These are phyloP conservation scores for Drosophila littoralis DNA, from an alignment of 1,140 invertebrate genomes.

Conservation along the genomic window DNA sequence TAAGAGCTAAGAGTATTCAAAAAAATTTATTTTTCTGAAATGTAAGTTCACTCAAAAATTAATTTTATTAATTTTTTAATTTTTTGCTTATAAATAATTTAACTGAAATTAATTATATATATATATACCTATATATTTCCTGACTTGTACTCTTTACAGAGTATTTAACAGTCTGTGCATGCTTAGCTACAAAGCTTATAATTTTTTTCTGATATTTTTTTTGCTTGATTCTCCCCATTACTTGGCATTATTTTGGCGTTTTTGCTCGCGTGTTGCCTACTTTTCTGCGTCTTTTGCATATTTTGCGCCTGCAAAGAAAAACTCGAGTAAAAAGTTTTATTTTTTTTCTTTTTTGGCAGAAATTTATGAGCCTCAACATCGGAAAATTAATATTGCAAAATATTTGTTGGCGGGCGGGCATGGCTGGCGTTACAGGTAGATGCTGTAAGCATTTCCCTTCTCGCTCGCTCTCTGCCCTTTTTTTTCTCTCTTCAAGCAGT, in stretches of 20 bases:
- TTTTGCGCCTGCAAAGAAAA: conserved; percentile 5
- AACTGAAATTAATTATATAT: too few relatives aligned
- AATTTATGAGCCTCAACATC: conserved; percentile 54
- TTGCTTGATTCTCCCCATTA: conserved; percentile 34
- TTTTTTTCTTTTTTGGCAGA: neutral
- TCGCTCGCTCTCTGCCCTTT: neutral
- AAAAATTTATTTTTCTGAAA: too few relatives aligned
- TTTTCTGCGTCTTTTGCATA: conserved; percentile 49
- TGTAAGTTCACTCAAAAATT: too few relatives aligned
- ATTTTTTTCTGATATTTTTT: neutral
- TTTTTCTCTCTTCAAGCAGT: neutral
- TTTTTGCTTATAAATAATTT: too few relatives aligned
- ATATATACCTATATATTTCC: too few relatives aligned
- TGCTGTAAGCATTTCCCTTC: neutral
- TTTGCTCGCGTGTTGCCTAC: conserved; percentile 58
- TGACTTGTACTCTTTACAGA: too few relatives aligned
- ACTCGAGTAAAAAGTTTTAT: neutral
- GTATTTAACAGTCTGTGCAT: too few relatives aligned
- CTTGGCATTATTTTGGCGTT: conserved; percentile 48
- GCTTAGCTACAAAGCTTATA: neutral
- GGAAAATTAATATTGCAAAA: conserved; percentile 69
- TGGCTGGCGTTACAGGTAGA: conserved; percentile 6
- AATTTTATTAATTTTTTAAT: too few relatives aligned
- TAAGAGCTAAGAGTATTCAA: too few relatives aligned
- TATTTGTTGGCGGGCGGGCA: conserved; percentile 44